Percentiles rank a stretch among this genome's conserved stretches.
Conservation (phyloP, 2,797 vertebrate genomes). For the Cheirogaleus major region DNA sequence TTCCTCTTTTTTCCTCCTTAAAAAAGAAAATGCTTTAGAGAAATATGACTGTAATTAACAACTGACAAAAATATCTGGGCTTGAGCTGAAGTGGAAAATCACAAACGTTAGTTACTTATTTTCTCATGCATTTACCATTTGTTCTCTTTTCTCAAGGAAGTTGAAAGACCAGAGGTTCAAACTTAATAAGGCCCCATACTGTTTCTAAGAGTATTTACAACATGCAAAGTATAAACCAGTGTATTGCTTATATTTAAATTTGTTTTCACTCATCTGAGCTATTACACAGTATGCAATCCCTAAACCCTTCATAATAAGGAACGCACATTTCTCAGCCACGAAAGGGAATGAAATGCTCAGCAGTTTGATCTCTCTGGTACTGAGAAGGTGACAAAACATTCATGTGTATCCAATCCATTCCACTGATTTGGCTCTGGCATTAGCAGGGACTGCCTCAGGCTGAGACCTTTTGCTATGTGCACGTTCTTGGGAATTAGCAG, state of each 20-base stretch:
- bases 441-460: constrained; percentile 67
- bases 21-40: constrained; percentile 90
- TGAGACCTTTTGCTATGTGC: not conserved
- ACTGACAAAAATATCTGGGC: constrained; percentile 97
- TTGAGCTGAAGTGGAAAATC: constrained; percentile 96
- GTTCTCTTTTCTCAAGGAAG: constrained; percentile 89
- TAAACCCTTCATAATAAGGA: constrained; percentile 85
- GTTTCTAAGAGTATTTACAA: constrained; percentile 88
- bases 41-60: constrained; percentile 97
- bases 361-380: constrained; percentile 82
- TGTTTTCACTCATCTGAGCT: constrained; percentile 88
- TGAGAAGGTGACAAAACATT: constrained; percentile 82
- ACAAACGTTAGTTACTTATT: constrained; percentile 91
- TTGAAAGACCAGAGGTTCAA: constrained; percentile 89
- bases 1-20: constrained; percentile 87
- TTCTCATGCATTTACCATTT: constrained; percentile 94
- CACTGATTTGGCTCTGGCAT: constrained; percentile 39
- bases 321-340: constrained; percentile 85
- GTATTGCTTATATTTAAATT: constrained; percentile 89
- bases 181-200: constrained; percentile 89
- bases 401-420: constrained; percentile 71
- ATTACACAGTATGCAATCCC: constrained; percentile 87
- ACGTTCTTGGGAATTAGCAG: constrained; percentile 45
- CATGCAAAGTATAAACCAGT: constrained; percentile 85
- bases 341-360: constrained; percentile 85